phyloP scores from a whole-genome alignment of 53 echinoderm and acorn worm genomes.

The Henricia sp. region DNA sequence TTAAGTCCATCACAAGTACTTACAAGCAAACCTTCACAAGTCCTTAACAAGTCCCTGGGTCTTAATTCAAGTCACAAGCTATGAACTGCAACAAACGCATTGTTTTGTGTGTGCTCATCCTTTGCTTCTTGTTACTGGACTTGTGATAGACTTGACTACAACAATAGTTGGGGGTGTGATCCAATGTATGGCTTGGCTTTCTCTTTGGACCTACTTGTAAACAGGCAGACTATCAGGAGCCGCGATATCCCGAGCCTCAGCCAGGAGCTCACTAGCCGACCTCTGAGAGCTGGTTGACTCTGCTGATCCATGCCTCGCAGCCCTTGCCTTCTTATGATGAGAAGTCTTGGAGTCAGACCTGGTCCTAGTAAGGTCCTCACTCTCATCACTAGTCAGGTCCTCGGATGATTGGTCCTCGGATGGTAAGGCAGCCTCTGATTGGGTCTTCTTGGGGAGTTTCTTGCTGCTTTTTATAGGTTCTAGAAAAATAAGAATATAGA shows the following conservation, averaged over 20 bases:
- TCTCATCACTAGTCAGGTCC: conserved; percentile 56
- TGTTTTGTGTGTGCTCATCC: no score
- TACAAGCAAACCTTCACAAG: no score
- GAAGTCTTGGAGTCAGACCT: conserved; percentile 51
- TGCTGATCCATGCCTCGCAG: conserved; percentile 25
- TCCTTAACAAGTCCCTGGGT: no score
- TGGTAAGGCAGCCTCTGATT: conserved; percentile 30
- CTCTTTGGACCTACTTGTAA: conserved; percentile 59
- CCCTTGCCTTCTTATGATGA: conserved; percentile 22
- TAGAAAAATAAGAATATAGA: conserved; percentile 9
- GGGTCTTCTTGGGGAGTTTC: conserved; percentile 46
- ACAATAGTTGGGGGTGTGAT: no score
- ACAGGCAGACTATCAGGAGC: conserved; percentile 77
- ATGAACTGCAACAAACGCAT: no score
- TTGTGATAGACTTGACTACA: no score
- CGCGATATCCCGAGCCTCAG: conserved; percentile 90
- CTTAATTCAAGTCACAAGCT: no score
- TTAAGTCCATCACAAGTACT: no score
- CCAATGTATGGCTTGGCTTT: no score
- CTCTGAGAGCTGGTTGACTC: conserved; percentile 81
- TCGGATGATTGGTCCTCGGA: conserved; percentile 25
- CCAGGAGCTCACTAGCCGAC: conserved; percentile 88
- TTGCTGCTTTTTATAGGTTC: conserved; percentile 56
- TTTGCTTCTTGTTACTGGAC: no score
- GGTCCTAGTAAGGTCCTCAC: conserved; percentile 58